Conservation (phyloP, 1,140 invertebrate species). For the Lordiphosa mommai region DNA sequence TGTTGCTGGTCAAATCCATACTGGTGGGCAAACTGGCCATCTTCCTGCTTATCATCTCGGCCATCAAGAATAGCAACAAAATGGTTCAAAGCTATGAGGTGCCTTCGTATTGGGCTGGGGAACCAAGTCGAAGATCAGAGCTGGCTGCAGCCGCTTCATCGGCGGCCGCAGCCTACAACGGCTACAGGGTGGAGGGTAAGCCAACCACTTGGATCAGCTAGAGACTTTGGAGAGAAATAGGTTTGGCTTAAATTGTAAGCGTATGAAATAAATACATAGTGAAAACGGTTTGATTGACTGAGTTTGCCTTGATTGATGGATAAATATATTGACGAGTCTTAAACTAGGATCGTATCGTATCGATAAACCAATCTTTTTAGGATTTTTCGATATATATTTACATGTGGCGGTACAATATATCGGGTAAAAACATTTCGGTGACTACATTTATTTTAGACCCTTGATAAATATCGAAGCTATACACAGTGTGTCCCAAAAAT, state of each 20-base stretch:
- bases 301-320: slow-evolving; percentile 4
- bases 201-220: slow-evolving; percentile 77
- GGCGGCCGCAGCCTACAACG: slow-evolving; percentile 66
- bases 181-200: slow-evolving; percentile 77
- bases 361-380: no score
- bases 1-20: slow-evolving; percentile 84
- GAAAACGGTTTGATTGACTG: slow-evolving; percentile 28
- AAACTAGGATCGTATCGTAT: no score
- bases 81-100: slow-evolving; percentile 69
- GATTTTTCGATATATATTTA: no score
- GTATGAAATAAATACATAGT: slow-evolving; percentile 47
- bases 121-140: slow-evolving; percentile 71
- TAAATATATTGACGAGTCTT: no score
- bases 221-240: slow-evolving; percentile 10
- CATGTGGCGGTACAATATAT: no score
- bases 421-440: no score
- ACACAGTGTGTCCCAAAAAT: no score
- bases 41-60: slow-evolving; percentile 82
- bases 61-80: slow-evolving; percentile 81
- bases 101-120: slow-evolving; percentile 73
- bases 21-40: slow-evolving; percentile 84
- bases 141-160: slow-evolving; percentile 67
- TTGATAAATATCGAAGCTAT: no score
- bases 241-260: slow-evolving; percentile 37
- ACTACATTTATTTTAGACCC: no score